These are phyloP conservation scores for Poecilus cupreus DNA, from an alignment of 2,888 invertebrate genomes.

Conservation along the genomic window DNA sequence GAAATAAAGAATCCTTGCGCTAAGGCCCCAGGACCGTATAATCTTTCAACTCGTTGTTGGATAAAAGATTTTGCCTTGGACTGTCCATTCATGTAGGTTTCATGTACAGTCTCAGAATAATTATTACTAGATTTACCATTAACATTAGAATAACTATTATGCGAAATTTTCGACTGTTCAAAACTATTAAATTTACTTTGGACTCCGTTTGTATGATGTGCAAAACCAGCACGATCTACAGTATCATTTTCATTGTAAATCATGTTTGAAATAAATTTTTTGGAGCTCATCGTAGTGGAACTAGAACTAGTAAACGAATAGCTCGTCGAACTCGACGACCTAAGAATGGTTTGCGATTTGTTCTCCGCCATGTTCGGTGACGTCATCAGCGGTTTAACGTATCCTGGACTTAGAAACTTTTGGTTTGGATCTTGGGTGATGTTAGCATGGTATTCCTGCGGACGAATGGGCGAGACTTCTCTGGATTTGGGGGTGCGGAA, in stretches of 20 bases:
- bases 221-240: constrained; percentile 64
- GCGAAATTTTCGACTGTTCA: constrained; percentile 26
- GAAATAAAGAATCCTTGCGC: constrained; percentile 89
- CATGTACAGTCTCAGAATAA: constrained; percentile 63
- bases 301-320: constrained; percentile 15
- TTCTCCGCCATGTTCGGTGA: constrained; percentile 54
- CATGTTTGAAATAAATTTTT: constrained; percentile 66
- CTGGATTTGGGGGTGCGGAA: constrained; percentile 75
- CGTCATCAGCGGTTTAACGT: constrained; percentile 32
- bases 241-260: constrained; percentile 64
- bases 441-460: constrained; percentile 66
- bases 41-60: constrained; percentile 89
- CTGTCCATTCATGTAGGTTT: constrained; percentile 65
- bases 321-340: neutral
- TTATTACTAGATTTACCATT: constrained; percentile 1
- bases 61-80: constrained; percentile 85
- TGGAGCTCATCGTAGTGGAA: constrained; percentile 62
- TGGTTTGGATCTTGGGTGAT: neutral
- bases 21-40: constrained; percentile 91
- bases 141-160: constrained; percentile 23
- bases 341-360: neutral
- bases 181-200: constrained; percentile 36
- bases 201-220: constrained; percentile 33
- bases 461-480: constrained; percentile 82
- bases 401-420: constrained; percentile 59